Evolutionary conservation across 2,888 invertebrate genomes (phyloP).

Genomic region (Drosophila anceps): DNA sequence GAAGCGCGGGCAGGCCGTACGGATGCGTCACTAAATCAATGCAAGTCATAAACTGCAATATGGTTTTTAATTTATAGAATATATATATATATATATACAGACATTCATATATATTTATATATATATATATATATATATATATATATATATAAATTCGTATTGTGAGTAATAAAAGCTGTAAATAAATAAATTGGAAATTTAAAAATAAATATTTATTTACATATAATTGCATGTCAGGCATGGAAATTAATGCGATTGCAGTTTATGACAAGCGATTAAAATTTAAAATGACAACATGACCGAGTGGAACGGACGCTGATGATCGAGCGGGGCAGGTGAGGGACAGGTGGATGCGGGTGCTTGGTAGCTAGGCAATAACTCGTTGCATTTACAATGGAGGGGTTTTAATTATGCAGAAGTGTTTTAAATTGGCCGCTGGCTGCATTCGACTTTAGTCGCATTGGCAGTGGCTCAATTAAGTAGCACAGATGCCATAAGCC

Average conservation of each 20-base stretch:
- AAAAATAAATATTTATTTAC: slow-evolving; percentile 76
- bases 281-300: slow-evolving; percentile 49
- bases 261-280: slow-evolving; percentile 80
- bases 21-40: slow-evolving; percentile 55
- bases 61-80: slow-evolving; percentile 42
- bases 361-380: slow-evolving; percentile 22
- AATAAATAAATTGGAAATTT: slow-evolving; percentile 70
- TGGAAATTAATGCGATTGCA: slow-evolving; percentile 77
- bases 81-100: neutral
- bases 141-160: slow-evolving; percentile 14
- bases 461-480: slow-evolving; percentile 67
- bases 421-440: slow-evolving; percentile 25
- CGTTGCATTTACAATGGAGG: slow-evolving; percentile 33
- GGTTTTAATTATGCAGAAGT: slow-evolving; percentile 61
- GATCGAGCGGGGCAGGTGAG: neutral
- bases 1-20: neutral
- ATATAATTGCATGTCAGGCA: slow-evolving; percentile 72
- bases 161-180: slow-evolving; percentile 34
- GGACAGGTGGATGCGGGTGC: neutral
- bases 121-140: neutral
- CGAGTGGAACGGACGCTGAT: slow-evolving; percentile 13
- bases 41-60: slow-evolving; percentile 58
- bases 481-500: slow-evolving; percentile 69
- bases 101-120: too few species aligned
- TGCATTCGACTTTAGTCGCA: slow-evolving; percentile 21